Evolutionary conservation across 2,113 vertebrate species (phyloP).

Genomic region (Natator depressus): DNA sequence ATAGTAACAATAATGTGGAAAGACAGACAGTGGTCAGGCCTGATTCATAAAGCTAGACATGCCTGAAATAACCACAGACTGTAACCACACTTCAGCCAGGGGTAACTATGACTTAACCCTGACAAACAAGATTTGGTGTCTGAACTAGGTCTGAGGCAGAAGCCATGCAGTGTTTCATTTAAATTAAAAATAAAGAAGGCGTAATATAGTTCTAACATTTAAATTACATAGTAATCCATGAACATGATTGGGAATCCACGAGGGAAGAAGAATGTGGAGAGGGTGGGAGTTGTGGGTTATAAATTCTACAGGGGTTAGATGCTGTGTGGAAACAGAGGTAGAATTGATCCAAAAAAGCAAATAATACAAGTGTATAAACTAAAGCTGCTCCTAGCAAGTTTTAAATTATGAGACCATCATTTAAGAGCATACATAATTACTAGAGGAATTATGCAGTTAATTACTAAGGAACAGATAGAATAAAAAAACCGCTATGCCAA

Average conservation of each 20-base stretch:
- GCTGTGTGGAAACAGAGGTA: neutral
- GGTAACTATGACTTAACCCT: neutral
- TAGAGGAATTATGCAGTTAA: constrained; percentile 70
- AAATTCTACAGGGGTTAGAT: fast-evolving
- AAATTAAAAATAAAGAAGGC: neutral
- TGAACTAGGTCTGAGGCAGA: neutral
- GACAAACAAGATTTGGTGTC: neutral
- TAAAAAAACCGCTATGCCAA: neutral
- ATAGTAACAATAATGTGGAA: neutral
- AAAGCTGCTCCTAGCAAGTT: constrained; percentile 41
- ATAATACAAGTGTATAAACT: neutral
- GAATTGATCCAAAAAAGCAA: neutral
- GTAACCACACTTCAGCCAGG: neutral
- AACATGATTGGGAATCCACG: neutral
- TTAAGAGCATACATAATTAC: constrained; percentile 59
- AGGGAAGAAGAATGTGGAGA: too few species aligned
- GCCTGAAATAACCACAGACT: neutral
- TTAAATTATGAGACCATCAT: constrained; percentile 53
- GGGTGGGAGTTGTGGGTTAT: neutral
- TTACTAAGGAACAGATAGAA: constrained; percentile 60
- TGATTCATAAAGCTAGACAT: neutral
- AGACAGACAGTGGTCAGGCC: neutral
- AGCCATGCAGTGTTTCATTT: neutral
- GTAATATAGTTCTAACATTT: neutral
- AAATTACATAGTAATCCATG: neutral